Evolutionary conservation across 2,888 invertebrate genomes (phyloP), one percentile per base, ranked within the genome.

Genomic region (Mactromeris polynyma): DNA sequence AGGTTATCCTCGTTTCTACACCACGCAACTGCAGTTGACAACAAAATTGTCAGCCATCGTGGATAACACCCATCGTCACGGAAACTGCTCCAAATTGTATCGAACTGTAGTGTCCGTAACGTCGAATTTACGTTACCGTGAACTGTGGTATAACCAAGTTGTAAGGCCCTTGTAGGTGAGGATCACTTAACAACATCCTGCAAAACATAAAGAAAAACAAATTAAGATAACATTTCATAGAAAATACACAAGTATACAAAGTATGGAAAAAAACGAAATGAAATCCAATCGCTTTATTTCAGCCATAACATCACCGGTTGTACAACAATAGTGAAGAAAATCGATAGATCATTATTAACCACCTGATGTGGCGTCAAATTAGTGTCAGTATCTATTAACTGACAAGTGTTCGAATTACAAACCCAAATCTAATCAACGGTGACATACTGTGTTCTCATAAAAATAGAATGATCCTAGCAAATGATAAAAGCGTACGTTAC

Each of bases 181-280:
- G 81, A 69, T 83, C 89, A 90, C 87, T 86, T 89, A 85, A 91
- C 91, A 90, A 91, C 91, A 91, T 89, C 91, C 91, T 91, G 91
- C 42, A 91, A 64, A 83, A 46, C 31, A 77, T 19, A 85, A 58
- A 33, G 51, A 58, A 31, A 51, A 31, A 42, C 19, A 46, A 42
- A 26, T 1, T 46, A 80, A 80, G 80, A 51, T 31, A n/a, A 51
- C 7, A 33, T n/a, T 80, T n/a, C 80, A 80, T 78, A 78, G 2
- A 1, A 21, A 26, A 26, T 31, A 46, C 19, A 40, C 31, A 26
- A 11, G 31, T 9, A 73, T 33, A 21, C 54, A 69, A 69, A 31
- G 14, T 6, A 69, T 69, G 7, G 31, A 69, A 31, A n/a, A n/a
- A n/a, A 69, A 69, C 19, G n/a, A 69, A 73, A 36, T 36, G 36